Conservation (phyloP, 2,888 invertebrate species). For the Cyclophora albipunctata region DNA sequence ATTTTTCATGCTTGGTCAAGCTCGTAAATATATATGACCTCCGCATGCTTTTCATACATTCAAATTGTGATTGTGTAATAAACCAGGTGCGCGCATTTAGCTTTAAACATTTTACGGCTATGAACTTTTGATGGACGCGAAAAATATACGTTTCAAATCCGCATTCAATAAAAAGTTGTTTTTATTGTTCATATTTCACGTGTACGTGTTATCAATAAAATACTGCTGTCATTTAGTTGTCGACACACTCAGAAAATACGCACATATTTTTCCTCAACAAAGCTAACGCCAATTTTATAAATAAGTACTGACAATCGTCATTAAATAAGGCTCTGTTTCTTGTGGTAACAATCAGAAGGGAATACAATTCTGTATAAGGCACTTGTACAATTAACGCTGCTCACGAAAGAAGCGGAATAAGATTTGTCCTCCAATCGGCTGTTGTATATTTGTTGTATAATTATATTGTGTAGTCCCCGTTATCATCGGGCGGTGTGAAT, state of each 20-base stretch:
- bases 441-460: conserved; percentile 34
- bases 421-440: conserved; percentile 26
- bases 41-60: conserved; percentile 19
- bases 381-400: conserved; percentile 17
- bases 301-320: not conserved
- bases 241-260: too few relatives aligned
- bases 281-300: too few relatives aligned
- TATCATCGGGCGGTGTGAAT: conserved; percentile 38
- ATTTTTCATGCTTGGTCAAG: conserved; percentile 53
- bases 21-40: conserved; percentile 40
- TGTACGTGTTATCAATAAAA: too few relatives aligned
- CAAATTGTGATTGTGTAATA: conserved; percentile 18
- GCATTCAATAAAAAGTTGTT: too few relatives aligned
- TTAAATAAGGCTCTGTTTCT: conserved; percentile 1
- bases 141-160: too few relatives aligned
- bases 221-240: too few relatives aligned
- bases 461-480: conserved; percentile 33
- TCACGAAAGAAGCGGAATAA: conserved; percentile 26
- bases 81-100: not conserved
- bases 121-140: too few relatives aligned
- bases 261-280: too few relatives aligned
- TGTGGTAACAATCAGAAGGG: not conserved
- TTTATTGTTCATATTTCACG: too few relatives aligned
- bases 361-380: conserved; percentile 3
- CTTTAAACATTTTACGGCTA: too few relatives aligned